phyloP scores from a whole-genome alignment of 2,797 vertebrate genomes.

The Tokudaia muenninki region DNA sequence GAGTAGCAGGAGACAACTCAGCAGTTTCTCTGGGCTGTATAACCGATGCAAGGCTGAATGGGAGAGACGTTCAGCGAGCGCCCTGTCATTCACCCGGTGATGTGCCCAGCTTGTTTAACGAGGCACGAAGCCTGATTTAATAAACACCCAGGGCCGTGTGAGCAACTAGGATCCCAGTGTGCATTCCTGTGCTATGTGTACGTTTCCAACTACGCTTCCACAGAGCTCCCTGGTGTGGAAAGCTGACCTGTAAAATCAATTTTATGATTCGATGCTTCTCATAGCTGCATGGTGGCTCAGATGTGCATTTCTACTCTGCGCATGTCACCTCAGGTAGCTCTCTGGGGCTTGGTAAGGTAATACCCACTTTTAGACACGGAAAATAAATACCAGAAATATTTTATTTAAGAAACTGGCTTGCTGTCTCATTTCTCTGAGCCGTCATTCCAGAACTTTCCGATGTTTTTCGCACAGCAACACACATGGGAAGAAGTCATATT shows the following conservation, averaged over 20 bases:
- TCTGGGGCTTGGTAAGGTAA: neutral
- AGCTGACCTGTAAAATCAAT: neutral
- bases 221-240: neutral
- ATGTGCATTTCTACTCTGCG: no score
- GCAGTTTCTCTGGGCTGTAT: conserved; percentile 21
- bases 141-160: conserved; percentile 30
- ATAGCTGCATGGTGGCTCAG: fast-evolving
- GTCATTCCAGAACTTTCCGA: neutral
- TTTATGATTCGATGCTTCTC: neutral
- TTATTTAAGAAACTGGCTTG: neutral
- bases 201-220: neutral
- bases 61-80: conserved; percentile 32
- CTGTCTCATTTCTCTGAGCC: neutral
- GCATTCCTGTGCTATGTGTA: neutral
- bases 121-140: conserved; percentile 47
- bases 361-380: neutral
- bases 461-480: neutral
- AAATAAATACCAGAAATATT: conserved; percentile 10
- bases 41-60: neutral
- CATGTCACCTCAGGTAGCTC: fast-evolving
- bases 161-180: neutral
- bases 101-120: conserved; percentile 50
- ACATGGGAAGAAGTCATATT: neutral
- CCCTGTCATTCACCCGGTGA: neutral
- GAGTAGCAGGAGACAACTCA: neutral